Conservation (phyloP, 2,888 invertebrate genomes). For the Cryptus armator region DNA sequence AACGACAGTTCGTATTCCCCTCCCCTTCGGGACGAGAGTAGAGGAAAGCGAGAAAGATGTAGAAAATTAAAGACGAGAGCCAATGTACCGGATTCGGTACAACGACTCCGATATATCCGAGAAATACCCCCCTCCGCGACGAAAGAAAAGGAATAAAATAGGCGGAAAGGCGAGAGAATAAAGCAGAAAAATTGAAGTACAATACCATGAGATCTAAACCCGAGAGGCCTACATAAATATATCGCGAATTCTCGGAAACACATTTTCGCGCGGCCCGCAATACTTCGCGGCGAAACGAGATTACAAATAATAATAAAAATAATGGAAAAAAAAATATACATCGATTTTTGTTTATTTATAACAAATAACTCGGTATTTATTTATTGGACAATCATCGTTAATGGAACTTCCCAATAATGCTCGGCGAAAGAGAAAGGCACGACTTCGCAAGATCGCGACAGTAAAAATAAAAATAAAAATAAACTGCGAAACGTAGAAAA, state of each 20-base stretch:
- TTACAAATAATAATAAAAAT: too few species aligned
- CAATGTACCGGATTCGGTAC: constrained; percentile 63
- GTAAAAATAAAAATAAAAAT: constrained; percentile 44
- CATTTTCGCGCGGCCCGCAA: too few species aligned
- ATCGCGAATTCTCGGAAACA: too few species aligned
- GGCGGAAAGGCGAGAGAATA: background rate
- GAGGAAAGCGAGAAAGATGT: constrained; percentile 7
- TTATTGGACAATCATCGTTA: too few species aligned
- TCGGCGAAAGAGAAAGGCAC: constrained; percentile 3
- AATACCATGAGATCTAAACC: too few species aligned
- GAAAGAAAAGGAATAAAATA: constrained; percentile 12
- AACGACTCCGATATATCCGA: constrained; percentile 54
- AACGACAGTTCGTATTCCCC: background rate
- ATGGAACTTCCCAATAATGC: too few species aligned
- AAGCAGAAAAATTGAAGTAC: too few species aligned
- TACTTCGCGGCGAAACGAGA: too few species aligned
- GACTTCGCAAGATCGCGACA: background rate
- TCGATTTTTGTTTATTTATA: too few species aligned
- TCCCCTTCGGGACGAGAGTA: background rate
- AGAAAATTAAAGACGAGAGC: background rate
- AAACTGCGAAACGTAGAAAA: background rate
- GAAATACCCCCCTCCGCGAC: constrained; percentile 44
- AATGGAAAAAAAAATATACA: too few species aligned
- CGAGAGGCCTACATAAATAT: too few species aligned
- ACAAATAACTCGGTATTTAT: too few species aligned